Conservation (phyloP, 2,113 vertebrate genomes). For the Gavialis gangeticus region DNA sequence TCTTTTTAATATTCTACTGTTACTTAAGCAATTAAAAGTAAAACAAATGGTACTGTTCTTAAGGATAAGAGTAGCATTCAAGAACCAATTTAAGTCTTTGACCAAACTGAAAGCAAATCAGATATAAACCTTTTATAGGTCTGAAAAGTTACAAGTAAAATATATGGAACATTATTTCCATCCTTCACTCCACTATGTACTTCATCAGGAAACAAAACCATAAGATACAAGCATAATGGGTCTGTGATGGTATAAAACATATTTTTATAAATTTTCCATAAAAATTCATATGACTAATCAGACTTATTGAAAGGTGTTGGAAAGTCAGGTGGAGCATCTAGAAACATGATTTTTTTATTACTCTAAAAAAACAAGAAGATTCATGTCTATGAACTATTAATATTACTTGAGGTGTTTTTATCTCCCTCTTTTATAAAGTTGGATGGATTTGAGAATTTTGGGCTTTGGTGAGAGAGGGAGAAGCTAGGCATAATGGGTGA, state of each 20-base stretch:
- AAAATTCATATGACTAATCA: background rate
- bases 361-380: background rate
- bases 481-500: no score
- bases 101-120: background rate
- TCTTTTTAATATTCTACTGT: background rate
- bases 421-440: background rate
- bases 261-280: background rate
- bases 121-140: background rate
- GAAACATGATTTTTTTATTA: background rate
- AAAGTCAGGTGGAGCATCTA: background rate
- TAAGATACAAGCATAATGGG: background rate
- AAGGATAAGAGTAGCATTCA: background rate
- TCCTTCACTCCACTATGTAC: background rate
- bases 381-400: background rate
- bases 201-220: background rate
- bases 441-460: background rate
- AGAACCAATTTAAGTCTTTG: background rate
- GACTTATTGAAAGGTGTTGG: background rate
- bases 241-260: background rate
- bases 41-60: background rate
- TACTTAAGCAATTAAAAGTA: constrained; percentile 20
- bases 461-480: background rate
- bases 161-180: background rate
- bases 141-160: background rate
- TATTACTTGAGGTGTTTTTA: background rate